phyloP scores from a whole-genome alignment of 2,113 vertebrate genomes.

The Merops nubicus region DNA sequence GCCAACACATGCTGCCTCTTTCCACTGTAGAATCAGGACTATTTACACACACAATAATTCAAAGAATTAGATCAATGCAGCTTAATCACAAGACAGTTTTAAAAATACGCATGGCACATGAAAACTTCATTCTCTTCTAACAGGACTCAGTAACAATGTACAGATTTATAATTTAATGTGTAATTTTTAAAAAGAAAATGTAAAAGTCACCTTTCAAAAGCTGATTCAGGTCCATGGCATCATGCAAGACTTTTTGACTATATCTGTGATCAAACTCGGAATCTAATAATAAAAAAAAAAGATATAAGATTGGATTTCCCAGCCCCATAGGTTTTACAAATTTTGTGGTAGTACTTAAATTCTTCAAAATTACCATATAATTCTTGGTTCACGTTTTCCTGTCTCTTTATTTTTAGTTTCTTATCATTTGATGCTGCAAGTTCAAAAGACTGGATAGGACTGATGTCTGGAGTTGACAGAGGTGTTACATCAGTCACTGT shows the following conservation, averaged over 20 bases:
- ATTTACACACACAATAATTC: background rate
- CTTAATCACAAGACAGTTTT: background rate
- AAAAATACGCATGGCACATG: background rate
- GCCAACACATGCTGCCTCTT: background rate
- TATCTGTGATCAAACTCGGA: constrained; percentile 65
- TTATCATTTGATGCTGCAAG: constrained; percentile 73
- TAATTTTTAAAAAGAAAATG: background rate
- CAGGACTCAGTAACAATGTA: background rate
- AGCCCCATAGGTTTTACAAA: background rate
- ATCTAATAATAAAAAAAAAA: constrained; percentile 55
- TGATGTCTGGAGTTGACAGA: constrained; percentile 87
- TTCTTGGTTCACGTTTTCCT: constrained; percentile 77
- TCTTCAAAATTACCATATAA: constrained; percentile 64
- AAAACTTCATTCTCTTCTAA: background rate
- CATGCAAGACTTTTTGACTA: constrained; percentile 75
- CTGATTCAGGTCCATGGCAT: constrained; percentile 83
- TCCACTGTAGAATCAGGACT: background rate
- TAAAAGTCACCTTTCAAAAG: constrained; percentile 81
- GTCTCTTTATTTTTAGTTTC: constrained; percentile 75
- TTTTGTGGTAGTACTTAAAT: constrained; percentile 20
- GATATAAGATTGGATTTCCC: background rate
- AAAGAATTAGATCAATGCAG: background rate
- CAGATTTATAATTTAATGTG: too few species aligned
- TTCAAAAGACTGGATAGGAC: constrained; percentile 84
- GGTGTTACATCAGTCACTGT: constrained; percentile 90